A percentile compares a stretch with the other conserved stretches of the same genome.
These are phyloP conservation scores for Arizona elegans DNA, from an alignment of 2,113 vertebrate species.

Conservation along the genomic window DNA sequence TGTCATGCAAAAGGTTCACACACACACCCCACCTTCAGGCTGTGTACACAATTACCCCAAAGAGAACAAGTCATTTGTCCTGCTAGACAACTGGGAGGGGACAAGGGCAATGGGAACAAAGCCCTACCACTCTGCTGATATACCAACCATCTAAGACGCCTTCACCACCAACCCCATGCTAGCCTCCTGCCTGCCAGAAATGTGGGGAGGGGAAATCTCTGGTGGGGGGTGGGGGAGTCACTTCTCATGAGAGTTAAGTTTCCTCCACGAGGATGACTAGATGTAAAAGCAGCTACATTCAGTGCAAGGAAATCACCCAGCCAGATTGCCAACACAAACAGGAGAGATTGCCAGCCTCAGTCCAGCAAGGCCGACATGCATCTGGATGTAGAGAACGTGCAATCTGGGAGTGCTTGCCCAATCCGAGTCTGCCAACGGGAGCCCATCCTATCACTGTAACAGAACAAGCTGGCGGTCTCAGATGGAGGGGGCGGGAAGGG, in stretches of 20 bases:
- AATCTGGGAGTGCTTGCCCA: neutral
- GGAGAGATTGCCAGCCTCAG: conserved; percentile 44
- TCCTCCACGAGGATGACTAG: conserved; percentile 30
- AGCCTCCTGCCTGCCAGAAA: neutral
- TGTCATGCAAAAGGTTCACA: neutral
- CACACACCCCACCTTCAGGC: neutral
- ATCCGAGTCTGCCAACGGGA: conserved; percentile 56
- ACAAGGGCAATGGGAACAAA: rapidly evolving
- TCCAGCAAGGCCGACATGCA: conserved; percentile 32
- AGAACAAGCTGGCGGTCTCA: conserved; percentile 43
- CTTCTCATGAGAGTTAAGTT: conserved; percentile 19
- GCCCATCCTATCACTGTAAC: conserved; percentile 45
- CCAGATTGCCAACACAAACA: conserved; percentile 30
- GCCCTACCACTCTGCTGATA: neutral
- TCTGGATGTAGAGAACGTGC: neutral
- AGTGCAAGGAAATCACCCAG: conserved; percentile 37
- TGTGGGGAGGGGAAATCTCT: neutral
- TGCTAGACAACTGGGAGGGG: neutral
- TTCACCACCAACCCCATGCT: neutral
- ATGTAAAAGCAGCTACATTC: conserved; percentile 58
- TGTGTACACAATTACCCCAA: conserved; percentile 10
- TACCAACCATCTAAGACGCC: neutral
- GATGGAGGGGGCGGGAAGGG: neutral
- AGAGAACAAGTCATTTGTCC: neutral
- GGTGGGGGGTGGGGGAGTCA: conserved; percentile 9